phyloP scores from a whole-genome alignment of 30 jellyfish, hydroid and myxozoan species.

The Sanderia malayensis region DNA sequence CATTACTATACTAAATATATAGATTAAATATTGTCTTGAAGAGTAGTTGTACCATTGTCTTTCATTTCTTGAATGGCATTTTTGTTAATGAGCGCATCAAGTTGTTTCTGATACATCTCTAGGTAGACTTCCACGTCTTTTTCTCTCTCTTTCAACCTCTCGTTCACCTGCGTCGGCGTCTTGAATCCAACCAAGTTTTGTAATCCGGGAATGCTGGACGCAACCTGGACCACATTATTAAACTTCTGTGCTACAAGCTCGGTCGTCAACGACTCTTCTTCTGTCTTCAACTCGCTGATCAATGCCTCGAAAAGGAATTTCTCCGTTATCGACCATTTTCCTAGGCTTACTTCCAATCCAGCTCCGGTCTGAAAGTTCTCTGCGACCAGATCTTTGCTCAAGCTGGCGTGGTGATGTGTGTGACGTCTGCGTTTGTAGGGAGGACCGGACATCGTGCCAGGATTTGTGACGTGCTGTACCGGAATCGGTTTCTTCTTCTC shows the following conservation, averaged over 20 bases:
- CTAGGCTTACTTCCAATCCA: constrained; percentile 75
- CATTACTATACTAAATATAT: too few species aligned
- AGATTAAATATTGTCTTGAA: too few species aligned
- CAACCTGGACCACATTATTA: constrained; percentile 76
- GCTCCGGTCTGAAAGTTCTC: constrained; percentile 68
- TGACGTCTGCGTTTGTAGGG: constrained; percentile 70
- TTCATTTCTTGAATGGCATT: not conserved
- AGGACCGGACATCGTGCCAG: constrained; percentile 17
- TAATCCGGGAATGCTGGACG: constrained; percentile 51
- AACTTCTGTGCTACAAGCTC: constrained; percentile 75
- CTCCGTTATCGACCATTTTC: constrained; percentile 79
- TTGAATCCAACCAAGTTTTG: constrained; percentile 55
- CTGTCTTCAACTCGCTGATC: constrained; percentile 86
- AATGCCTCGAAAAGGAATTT: constrained; percentile 84
- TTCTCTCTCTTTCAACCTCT: constrained; percentile 82
- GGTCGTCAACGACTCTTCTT: constrained; percentile 81
- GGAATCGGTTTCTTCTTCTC: constrained; percentile 28
- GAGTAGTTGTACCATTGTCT: constrained; percentile 1
- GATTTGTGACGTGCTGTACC: not conserved
- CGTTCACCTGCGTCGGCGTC: constrained; percentile 73
- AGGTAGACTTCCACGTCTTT: constrained; percentile 82
- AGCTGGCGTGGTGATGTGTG: constrained; percentile 68
- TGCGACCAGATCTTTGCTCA: constrained; percentile 62
- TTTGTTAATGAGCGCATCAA: constrained; percentile 48
- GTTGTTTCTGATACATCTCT: constrained; percentile 78